Base-by-base conservation (phyloP, 2,888 invertebrate genomes). In the Cheilosia soror region DNA sequence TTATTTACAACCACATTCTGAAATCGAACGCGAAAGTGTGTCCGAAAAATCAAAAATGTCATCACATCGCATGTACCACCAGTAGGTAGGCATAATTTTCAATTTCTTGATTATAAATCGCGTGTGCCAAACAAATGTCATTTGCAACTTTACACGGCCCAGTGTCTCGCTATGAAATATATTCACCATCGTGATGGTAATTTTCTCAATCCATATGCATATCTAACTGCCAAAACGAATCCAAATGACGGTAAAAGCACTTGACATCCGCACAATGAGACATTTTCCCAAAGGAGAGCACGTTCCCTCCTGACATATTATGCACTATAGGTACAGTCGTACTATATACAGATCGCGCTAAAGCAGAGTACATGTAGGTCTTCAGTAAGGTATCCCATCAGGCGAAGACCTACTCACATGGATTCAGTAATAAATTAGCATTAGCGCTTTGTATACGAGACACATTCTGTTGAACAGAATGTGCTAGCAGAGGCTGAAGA, bases 391-490 rank as follows among this genome's bases (percentile, higher is more conserved):
- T 33, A 33, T 15, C 29, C 51, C 40, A 40, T 29, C 13, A 44
- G 40, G 2, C 63, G 55, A 75, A 73, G 47, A 62, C 73, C 69
- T 69, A 79, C 76, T 80, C 83, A 60, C 66, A 80, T 87, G 87
- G 84, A 86, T 88, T 9, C 84, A 81, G 88, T 82, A 88, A 88
- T 88, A 88, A 88, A 88, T 88, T 88, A 88, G 88, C 88, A 88
- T 88, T 88, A 88, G 88, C 85, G 84, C 79, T 81, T 88, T 88
- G 87, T 88, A 82, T 83, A 80, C 80, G 87, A 78, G 88, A 88
- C 88, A 87, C 71, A 76, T 85, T 76, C 76, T 58, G 80, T 85
- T 88, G 83, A 62, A 83, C 60, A 68, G 29, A 68, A 71, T 71
- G 47, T 69, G 42, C 33, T 58, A 44, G 29, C 15, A 42, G 53